These are phyloP conservation scores for Tautogolabrus adspersus DNA, from an alignment of 2,113 vertebrate species.

Conservation along the genomic window DNA sequence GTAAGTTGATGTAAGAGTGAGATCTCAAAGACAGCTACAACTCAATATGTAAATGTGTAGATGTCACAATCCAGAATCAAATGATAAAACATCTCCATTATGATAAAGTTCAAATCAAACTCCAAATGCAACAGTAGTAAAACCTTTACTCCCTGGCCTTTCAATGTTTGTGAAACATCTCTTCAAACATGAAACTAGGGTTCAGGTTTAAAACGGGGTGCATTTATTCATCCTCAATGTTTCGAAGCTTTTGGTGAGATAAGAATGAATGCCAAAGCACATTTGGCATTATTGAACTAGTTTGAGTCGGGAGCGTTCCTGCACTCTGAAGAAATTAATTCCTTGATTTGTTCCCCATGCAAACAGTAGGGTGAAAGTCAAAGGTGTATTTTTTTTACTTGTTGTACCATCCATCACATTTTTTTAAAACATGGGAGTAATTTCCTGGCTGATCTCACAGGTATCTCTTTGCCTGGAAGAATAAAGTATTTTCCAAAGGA, in stretches of 20 bases:
- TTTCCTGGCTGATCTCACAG: neutral
- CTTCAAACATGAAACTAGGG: neutral
- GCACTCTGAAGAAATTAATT: neutral
- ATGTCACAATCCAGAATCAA: conserved; percentile 5
- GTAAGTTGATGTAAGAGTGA: too few species aligned
- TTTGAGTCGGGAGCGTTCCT: too few species aligned
- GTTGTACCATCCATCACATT: too few species aligned
- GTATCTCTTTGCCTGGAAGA: neutral
- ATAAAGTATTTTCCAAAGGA: neutral
- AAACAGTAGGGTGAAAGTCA: neutral
- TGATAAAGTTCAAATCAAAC: conserved; percentile 15
- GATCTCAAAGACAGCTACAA: neutral
- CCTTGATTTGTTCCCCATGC: neutral
- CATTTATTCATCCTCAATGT: conserved; percentile 22
- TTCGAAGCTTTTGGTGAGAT: conserved; percentile 11
- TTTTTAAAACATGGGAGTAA: neutral
- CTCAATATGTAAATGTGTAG: neutral
- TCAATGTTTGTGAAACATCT: conserved; percentile 5
- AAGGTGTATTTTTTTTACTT: neutral
- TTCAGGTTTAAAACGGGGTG: conserved; percentile 17
- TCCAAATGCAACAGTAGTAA: neutral
- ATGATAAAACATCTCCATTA: neutral
- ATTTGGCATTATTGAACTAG: too few species aligned
- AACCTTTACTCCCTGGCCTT: conserved; percentile 4
- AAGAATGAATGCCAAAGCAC: conserved; percentile 4